Base-by-base conservation (phyloP, 2,113 vertebrate genomes). In the Mungos mungo region DNA sequence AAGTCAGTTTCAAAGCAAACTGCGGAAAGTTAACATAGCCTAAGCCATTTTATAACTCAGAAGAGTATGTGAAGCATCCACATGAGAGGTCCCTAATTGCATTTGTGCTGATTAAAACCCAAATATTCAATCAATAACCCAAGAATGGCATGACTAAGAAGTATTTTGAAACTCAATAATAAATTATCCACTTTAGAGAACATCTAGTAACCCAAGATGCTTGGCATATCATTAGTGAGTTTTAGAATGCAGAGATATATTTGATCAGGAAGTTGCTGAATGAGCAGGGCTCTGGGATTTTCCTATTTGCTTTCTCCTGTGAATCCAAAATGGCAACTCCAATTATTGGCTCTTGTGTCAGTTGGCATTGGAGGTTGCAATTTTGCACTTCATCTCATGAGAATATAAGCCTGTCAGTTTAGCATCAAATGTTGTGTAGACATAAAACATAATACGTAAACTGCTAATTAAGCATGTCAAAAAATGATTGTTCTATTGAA, bases 81-180 rank as follows among this genome's bases (percentile, higher is more conserved):
- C 2, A 14, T 7, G 2, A 66, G 29, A 23, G 29, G 1, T 0
- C 1, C 0, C 95, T 27, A 10, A 1, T 35, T 90, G 6, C 50
- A 79, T 79, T 66, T n/a, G 60, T 35, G 6, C 12, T 65, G 15
- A 57, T 68, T 50, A 45, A 84, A 52, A 60, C 1, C 0, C 80
- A 83, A 38, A 38, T 27, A 12, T 18, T 69, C 50, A 72, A 41
- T 38, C 19, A 83, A 38, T 72, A 79, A 71, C 6, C 23, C 68
- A 83, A 21, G 93, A 52, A 60, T 29, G 33, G 7, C 14, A 52
- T 96, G 57, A 66, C n/a, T 41, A 87, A 82, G 9, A 65, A 60
- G 5, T 68, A 31, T 52, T 87, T 95, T 96, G n/a, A 71, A 80
- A 66, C 45, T 45, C 4, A 65, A 4, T 69, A 60, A 25, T 52